phyloP scores from a whole-genome alignment of 2,888 invertebrate species.

The Caenorhabditis imperialis region DNA sequence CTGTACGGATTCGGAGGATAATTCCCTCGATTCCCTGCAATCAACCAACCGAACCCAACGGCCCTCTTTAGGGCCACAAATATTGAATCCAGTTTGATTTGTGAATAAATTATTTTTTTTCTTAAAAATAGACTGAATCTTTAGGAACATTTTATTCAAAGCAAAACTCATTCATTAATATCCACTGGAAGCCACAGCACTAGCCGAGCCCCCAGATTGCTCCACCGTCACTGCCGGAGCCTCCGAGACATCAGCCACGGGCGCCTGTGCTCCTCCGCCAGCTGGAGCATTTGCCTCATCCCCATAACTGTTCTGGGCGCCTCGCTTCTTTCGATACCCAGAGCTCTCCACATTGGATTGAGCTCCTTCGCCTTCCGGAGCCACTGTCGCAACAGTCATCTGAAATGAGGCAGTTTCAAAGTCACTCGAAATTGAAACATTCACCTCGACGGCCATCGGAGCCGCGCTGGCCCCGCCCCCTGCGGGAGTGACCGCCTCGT shows the following conservation, averaged over 20 bases:
- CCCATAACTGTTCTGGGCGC: constrained; percentile 56
- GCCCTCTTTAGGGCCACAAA: constrained; percentile 73
- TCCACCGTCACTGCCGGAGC: constrained; percentile 47
- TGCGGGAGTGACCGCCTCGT: constrained; percentile 56
- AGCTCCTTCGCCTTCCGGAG: constrained; percentile 47
- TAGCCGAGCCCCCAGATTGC: constrained; percentile 26
- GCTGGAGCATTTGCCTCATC: constrained; percentile 59
- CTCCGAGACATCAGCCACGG: constrained; percentile 32
- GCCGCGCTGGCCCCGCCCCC: constrained; percentile 44
- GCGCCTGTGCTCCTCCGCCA: constrained; percentile 48
- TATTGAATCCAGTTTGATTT: no score
- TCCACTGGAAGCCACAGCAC: constrained; percentile 40
- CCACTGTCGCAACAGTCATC: constrained; percentile 34
- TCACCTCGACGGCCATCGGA: constrained; percentile 29
- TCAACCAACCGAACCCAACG: constrained; percentile 65
- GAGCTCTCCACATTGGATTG: constrained; percentile 51
- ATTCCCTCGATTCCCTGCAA: neutral
- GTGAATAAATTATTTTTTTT: no score
- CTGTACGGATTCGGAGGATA: neutral
- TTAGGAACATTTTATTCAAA: neutral
- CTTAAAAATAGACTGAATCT: no score
- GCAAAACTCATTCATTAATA: no score
- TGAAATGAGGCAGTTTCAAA: neutral
- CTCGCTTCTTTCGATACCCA: constrained; percentile 57
- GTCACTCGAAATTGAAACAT: neutral